Conservation (phyloP, 2,888 invertebrate genomes). For the Mythimna pallens region DNA sequence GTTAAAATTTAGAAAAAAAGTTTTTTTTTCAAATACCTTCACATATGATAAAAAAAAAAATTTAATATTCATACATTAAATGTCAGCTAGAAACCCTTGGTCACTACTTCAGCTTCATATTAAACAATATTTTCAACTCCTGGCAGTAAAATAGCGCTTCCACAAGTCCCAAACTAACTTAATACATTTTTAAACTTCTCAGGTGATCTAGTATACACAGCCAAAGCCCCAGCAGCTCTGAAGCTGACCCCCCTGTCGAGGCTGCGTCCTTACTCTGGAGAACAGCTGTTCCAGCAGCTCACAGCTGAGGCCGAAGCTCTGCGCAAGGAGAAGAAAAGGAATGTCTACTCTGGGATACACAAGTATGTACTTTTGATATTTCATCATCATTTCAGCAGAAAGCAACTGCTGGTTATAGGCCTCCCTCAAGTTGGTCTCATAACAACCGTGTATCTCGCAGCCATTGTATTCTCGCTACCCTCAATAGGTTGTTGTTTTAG, state of each 20-base stretch:
- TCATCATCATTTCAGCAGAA: too few relatives aligned
- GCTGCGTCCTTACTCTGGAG: conserved; percentile 91
- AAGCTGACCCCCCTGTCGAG: conserved; percentile 93
- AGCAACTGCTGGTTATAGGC: too few relatives aligned
- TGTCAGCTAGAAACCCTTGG: too few relatives aligned
- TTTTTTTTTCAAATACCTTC: too few relatives aligned
- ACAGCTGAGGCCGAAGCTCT: conserved; percentile 94
- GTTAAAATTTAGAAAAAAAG: too few relatives aligned
- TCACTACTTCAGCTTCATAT: not conserved
- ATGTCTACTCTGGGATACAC: conserved; percentile 95
- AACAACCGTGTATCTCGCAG: too few relatives aligned
- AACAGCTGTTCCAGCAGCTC: conserved; percentile 92
- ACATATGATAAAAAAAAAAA: too few relatives aligned
- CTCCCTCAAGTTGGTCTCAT: too few relatives aligned
- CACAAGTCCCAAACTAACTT: not conserved
- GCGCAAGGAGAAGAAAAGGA: conserved; percentile 96
- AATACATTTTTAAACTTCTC: conserved; percentile 24
- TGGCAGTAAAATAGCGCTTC: not conserved
- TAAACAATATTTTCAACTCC: not conserved
- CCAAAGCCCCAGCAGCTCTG: conserved; percentile 92
- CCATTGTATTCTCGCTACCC: too few relatives aligned
- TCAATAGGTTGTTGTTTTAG: too few relatives aligned
- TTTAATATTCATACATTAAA: too few relatives aligned
- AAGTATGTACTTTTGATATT: conserved; percentile 83
- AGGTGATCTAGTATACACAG: conserved; percentile 93